phyloP scores from a whole-genome alignment of 1,140 invertebrate genomes.

The Drosophila pectinifera region DNA sequence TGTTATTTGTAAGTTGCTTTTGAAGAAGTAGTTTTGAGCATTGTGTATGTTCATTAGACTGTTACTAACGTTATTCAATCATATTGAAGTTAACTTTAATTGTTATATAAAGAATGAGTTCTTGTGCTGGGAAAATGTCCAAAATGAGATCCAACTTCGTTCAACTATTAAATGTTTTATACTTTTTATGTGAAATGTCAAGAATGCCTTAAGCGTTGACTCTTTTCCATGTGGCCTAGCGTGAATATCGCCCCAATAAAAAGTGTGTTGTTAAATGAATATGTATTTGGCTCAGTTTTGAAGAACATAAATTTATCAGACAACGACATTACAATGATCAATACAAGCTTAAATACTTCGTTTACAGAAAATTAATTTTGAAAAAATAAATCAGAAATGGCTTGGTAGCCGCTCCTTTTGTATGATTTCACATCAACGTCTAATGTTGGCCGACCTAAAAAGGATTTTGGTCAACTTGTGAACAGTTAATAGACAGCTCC shows the following conservation, averaged over 20 bases:
- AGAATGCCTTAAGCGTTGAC: slow-evolving; percentile 1
- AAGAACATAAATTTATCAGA: slow-evolving; percentile 3
- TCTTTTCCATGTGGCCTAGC: slow-evolving; percentile 17
- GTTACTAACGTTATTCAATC: slow-evolving; percentile 17
- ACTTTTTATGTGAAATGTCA: slow-evolving; percentile 32
- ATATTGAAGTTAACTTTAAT: slow-evolving; percentile 13
- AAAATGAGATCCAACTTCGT: slow-evolving; percentile 19
- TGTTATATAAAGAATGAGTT: slow-evolving; percentile 5
- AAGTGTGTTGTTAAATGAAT: slow-evolving; percentile 21
- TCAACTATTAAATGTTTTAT: slow-evolving; percentile 26
- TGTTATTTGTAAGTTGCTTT: no score
- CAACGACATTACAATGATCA: no score
- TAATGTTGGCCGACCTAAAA: no score
- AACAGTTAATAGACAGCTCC: no score
- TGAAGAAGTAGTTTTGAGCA: no score
- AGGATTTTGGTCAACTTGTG: no score
- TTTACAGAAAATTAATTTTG: no score
- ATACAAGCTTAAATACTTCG: no score
- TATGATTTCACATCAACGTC: no score
- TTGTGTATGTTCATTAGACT: background rate
- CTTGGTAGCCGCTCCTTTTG: no score
- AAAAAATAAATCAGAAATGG: no score
- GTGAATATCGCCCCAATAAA: slow-evolving; percentile 22
- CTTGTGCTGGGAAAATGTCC: slow-evolving; percentile 19
- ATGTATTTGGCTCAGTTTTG: slow-evolving; percentile 11